phyloP scores from a whole-genome alignment of 2,888 invertebrate genomes.

The Asteroscopus sphinx region DNA sequence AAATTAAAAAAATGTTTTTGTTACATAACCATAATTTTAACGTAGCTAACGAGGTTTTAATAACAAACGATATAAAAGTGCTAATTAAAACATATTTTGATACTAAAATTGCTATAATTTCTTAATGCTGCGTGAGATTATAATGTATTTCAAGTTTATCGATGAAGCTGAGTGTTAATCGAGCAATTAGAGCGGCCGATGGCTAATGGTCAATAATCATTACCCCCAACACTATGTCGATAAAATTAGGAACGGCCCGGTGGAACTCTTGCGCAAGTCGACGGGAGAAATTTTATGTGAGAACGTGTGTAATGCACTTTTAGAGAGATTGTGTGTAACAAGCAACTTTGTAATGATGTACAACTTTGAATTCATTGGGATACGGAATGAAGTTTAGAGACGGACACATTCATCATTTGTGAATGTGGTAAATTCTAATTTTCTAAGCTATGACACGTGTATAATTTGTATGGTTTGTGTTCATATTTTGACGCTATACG shows the following conservation, averaged over 20 bases:
- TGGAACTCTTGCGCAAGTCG: slow-evolving; percentile 70
- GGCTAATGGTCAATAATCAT: slow-evolving; percentile 76
- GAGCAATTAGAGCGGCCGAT: slow-evolving; percentile 70
- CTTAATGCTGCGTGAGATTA: slow-evolving; percentile 21
- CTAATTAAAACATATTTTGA: too few species aligned
- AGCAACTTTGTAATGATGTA: slow-evolving; percentile 44
- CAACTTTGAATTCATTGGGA: slow-evolving; percentile 28
- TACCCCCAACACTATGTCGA: slow-evolving; percentile 73
- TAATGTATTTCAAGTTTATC: slow-evolving; percentile 54
- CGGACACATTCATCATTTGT: slow-evolving; percentile 29
- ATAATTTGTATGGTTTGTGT: neutral
- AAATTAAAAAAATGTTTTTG: too few species aligned
- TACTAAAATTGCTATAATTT: slow-evolving; percentile 3
- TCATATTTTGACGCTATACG: neutral
- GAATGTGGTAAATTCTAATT: slow-evolving; percentile 24
- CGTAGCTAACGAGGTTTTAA: too few species aligned
- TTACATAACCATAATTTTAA: too few species aligned
- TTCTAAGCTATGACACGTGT: slow-evolving; percentile 8
- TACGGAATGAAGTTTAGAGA: slow-evolving; percentile 10
- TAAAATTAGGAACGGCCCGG: slow-evolving; percentile 72
- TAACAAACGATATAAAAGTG: too few species aligned
- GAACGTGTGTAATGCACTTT: slow-evolving; percentile 60
- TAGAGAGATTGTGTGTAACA: slow-evolving; percentile 43
- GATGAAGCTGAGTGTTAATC: slow-evolving; percentile 64
- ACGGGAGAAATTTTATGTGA: slow-evolving; percentile 62